These are phyloP conservation scores for Gnathonemus echidnorhynchus DNA, from an alignment of 2,113 vertebrate genomes.

Conservation along the genomic window DNA sequence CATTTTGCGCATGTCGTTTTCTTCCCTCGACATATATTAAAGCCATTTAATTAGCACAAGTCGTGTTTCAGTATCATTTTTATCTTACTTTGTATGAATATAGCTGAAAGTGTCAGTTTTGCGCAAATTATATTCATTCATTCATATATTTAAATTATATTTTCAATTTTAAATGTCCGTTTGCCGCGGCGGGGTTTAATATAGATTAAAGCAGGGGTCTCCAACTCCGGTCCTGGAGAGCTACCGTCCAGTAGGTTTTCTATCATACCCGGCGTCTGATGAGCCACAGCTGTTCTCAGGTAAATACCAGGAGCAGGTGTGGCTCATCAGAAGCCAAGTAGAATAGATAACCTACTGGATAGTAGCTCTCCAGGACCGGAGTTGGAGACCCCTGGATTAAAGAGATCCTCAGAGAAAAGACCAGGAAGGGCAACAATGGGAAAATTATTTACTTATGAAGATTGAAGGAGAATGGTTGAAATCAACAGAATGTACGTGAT, in stretches of 20 bases:
- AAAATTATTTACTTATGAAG: not conserved
- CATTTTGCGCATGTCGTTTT: not conserved
- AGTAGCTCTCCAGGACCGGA: too few relatives aligned
- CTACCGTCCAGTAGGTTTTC: too few relatives aligned
- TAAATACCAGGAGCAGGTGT: too few relatives aligned
- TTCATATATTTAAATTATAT: too few relatives aligned
- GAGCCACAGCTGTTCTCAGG: too few relatives aligned
- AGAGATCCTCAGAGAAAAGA: not conserved
- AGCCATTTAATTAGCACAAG: not conserved
- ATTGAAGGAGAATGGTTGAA: not conserved
- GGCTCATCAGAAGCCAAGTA: too few relatives aligned
- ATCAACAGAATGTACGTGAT: not conserved
- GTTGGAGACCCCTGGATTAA: not conserved
- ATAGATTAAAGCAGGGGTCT: not conserved
- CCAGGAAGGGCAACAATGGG: not conserved
- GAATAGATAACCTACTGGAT: too few relatives aligned
- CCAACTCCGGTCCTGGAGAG: too few relatives aligned
- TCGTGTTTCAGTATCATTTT: not conserved
- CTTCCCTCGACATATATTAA: not conserved
- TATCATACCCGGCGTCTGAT: too few relatives aligned
- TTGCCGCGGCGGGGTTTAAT: not conserved
- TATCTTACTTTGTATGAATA: not conserved
- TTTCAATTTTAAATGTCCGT: too few relatives aligned
- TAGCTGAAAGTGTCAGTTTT: not conserved
- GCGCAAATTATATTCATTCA: too few relatives aligned